phyloP scores from a whole-genome alignment of 2,888 invertebrate genomes.

The Biston stratarius region DNA sequence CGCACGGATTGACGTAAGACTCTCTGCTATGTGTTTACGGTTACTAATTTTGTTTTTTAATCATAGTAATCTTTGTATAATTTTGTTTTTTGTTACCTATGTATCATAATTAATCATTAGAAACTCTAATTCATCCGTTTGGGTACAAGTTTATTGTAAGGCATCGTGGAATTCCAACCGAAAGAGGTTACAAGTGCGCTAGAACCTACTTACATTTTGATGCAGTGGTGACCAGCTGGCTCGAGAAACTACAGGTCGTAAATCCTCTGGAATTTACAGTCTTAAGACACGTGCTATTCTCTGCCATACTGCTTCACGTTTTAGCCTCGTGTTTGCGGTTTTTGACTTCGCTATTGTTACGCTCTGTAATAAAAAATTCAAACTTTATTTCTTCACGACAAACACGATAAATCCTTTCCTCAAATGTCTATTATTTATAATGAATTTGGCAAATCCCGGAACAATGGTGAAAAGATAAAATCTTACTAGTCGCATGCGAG shows the following conservation, averaged over 20 bases:
- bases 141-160: neutral
- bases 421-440: neutral
- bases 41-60: too few relatives aligned
- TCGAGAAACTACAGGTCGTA: constrained; percentile 61
- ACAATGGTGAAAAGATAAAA: constrained; percentile 12
- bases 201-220: constrained; percentile 41
- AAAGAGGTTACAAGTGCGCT: constrained; percentile 7
- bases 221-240: constrained; percentile 58
- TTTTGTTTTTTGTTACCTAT: too few relatives aligned
- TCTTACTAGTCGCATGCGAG: constrained; percentile 36
- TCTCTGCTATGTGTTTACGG: too few relatives aligned
- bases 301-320: constrained; percentile 11
- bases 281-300: constrained; percentile 47
- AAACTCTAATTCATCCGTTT: too few relatives aligned
- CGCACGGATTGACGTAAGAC: too few relatives aligned
- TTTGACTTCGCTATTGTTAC: neutral
- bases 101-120: too few relatives aligned
- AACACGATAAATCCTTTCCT: too few relatives aligned
- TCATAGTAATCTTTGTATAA: too few relatives aligned
- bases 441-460: neutral
- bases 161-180: neutral
- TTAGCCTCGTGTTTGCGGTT: constrained; percentile 12
- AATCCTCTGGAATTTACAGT: constrained; percentile 63
- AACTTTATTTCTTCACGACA: neutral
- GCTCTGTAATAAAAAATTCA: neutral